Base-by-base conservation (phyloP, 2,797 vertebrate species). In the Catostomus latipinnis region DNA sequence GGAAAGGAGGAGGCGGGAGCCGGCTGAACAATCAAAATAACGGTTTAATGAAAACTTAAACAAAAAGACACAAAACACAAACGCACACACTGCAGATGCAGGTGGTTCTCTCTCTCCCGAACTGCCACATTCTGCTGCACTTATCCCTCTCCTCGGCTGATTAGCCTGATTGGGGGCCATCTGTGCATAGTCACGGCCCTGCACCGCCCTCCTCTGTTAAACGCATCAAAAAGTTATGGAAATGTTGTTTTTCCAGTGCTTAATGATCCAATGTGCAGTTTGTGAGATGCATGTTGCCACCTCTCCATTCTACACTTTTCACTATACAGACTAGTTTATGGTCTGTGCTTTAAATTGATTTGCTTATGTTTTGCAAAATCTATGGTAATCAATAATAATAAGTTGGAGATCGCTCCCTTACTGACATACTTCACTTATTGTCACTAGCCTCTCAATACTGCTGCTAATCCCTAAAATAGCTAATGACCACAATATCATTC, bases 321-420 rank as follows among this genome's bases (percentile, higher is more conserved):
- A 45, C 16, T 62, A 46, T 62, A 45, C 49, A 53, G 12, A 14
- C 58, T 72, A 73, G 60, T 74, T 63, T 63, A 74, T 74, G 57
- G 12, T 63, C 60, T 49, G 53, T 71, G 54, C 10, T 18, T 18
- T 53, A 6, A 74, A 62, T 43, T 14, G 11, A 49, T 50, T 66
- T 66, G 14, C 10, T 66, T 56, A 18, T 45, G 11, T 7, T 56
- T 9, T 54, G 49, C n/a, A 13, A 62, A 50, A 46, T 48, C 56
- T 72, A 14, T 71, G 54, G 54, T 22, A 11, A 8, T 9, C 58
- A 54, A n/a, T 54, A 65, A 54, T 11, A 65, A 54, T 46, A 54
- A 22, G 1, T 6, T 56, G 16, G 14, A n/a, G 14, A 12, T 56
- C 8, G 67, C n/a, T 67, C 34, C 16, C 45, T 60, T 34, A 34